Evolutionary conservation across 2,113 vertebrate species (phyloP), one percentile per base, ranked within the genome.

Genomic region (Elephantulus edwardii): DNA sequence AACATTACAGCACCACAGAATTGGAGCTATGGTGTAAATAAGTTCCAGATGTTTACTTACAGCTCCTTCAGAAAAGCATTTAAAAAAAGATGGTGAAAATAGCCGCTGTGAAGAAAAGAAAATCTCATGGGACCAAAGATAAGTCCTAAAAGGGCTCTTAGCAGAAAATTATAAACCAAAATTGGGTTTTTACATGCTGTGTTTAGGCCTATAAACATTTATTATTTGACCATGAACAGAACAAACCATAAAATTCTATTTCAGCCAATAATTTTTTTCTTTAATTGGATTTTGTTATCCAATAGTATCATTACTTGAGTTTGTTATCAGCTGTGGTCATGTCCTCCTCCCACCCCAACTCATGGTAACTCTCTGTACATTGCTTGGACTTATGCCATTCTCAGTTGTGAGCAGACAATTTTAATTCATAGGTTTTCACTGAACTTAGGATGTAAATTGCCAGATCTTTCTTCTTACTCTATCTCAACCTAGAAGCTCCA

Each of bases 171-270:
- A n/a, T n/a, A n/a, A n/a, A n/a, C n/a, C n/a, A n/a, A n/a, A n/a
- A n/a, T n/a, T n/a, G n/a, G n/a, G n/a, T n/a, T n/a, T n/a, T n/a
- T n/a, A n/a, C n/a, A n/a, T 77, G 60, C 72, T 91, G 22, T 91
- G 58, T 74, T 85, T 79, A 54, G 66, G 58, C 16, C 19, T 58
- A 38, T 78, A 87, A 89, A 84, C 48, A n/a, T 62, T 89, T 78
- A 75, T 92, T 80, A 88, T n/a, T 33, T 80, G 56, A 44, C 50
- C 40, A 91, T 76, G 64, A 88, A 85, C 85, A 66, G 20, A 80
- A 83, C 20, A 52, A 22, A n/a, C n/a, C n/a, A n/a, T n/a, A n/a
- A n/a, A n/a, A 17, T 14, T 71, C 56, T 64, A 40, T 91, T 75
- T n/a, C 26, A 93, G 60, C 52, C 42, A 56, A 93, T 33, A 24